Percentiles rank a stretch among this genome's conserved stretches.
These are phyloP conservation scores for Phaethornis superciliosus DNA, from an alignment of 2,113 vertebrate species.

Conservation along the genomic window DNA sequence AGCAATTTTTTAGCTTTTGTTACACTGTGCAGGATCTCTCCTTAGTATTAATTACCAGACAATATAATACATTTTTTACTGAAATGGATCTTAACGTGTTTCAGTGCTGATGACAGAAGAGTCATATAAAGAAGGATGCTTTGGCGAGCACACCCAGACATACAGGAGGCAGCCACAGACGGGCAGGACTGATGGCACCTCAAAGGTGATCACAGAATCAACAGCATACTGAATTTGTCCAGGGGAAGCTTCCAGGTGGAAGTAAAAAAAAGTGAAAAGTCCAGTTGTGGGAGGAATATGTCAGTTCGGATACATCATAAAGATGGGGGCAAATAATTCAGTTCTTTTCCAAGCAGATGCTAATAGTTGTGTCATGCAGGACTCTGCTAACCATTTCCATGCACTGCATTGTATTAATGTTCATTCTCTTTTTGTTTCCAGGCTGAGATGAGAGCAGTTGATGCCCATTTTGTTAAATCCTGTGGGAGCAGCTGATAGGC, in stretches of 20 bases:
- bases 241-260: background rate
- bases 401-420: background rate
- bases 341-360: background rate
- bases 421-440: background rate
- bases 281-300: background rate
- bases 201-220: background rate
- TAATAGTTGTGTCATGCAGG: background rate
- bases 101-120: background rate
- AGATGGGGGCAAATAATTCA: background rate
- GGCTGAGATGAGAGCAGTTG: background rate
- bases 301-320: background rate
- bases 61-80: background rate
- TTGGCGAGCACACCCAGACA: background rate
- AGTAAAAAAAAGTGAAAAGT: background rate
- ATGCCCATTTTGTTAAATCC: accelerated
- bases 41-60: conserved; percentile 5
- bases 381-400: background rate
- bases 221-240: background rate
- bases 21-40: background rate
- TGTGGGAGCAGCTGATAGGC: accelerated
- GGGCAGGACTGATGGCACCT: background rate
- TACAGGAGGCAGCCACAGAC: background rate
- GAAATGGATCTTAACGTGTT: background rate
- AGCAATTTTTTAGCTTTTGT: conserved; percentile 44
- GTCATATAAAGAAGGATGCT: background rate